Evolutionary conservation across 2,113 vertebrate species (phyloP).

Genomic region (Chamaetylas fuelleborni): DNA sequence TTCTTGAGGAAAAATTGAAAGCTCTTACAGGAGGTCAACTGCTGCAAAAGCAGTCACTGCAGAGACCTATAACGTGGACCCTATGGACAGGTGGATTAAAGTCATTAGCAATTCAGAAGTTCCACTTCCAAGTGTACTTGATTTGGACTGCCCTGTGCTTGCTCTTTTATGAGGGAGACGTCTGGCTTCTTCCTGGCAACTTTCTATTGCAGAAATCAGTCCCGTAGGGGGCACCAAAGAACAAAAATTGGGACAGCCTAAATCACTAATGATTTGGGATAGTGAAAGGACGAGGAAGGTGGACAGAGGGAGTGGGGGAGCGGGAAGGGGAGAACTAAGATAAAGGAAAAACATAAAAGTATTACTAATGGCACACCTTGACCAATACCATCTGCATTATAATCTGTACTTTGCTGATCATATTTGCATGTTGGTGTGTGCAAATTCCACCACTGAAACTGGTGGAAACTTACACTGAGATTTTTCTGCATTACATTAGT

Average conservation of each 20-base stretch:
- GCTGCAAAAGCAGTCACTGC: neutral
- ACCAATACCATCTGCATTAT: neutral
- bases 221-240: conserved; percentile 68
- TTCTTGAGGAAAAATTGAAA: neutral
- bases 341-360: neutral
- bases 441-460: neutral
- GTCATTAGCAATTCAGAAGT: neutral
- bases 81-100: neutral
- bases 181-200: neutral
- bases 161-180: neutral
- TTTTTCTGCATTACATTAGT: neutral
- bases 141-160: neutral
- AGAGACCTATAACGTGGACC: neutral
- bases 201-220: neutral
- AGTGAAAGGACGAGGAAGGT: neutral
- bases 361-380: neutral
- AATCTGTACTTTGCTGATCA: neutral
- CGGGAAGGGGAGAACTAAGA: fast-evolving
- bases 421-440: neutral
- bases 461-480: neutral
- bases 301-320: fast-evolving
- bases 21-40: neutral
- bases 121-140: neutral
- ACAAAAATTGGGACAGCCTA: conserved; percentile 4
- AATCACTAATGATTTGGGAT: neutral